phyloP scores from a whole-genome alignment of 2,797 vertebrate species.

The Netta rufina region DNA sequence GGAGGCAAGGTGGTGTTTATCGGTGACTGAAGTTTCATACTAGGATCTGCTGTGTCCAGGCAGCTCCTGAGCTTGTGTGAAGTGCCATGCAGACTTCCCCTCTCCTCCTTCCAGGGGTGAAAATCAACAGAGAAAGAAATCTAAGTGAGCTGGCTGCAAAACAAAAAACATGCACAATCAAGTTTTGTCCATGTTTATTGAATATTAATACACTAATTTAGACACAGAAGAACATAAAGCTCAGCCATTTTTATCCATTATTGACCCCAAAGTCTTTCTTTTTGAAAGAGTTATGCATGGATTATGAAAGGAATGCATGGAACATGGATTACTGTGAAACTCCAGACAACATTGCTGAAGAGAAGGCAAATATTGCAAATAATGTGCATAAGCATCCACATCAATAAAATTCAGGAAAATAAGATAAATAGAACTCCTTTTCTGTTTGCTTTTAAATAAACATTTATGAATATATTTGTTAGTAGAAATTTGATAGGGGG shows the following conservation, averaged over 20 bases:
- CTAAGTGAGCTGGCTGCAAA: not conserved
- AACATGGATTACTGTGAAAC: not conserved
- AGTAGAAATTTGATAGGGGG: not conserved
- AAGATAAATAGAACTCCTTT: not conserved
- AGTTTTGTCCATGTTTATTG: not conserved
- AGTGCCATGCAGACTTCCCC: not conserved
- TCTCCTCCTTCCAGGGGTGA: accelerated
- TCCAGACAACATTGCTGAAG: not conserved
- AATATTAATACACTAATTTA: not conserved
- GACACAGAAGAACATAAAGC: not conserved
- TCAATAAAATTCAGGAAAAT: not conserved
- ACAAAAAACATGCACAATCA: not conserved
- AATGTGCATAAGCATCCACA: not conserved
- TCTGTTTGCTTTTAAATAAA: not conserved
- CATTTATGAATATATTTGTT: not conserved
- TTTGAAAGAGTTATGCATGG: not conserved
- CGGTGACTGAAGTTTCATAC: not conserved
- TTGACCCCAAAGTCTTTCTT: not conserved
- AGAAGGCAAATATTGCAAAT: not conserved
- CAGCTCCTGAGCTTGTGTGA: not conserved
- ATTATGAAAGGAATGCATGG: too few species aligned
- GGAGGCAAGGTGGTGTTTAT: not conserved
- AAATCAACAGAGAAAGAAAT: not conserved
- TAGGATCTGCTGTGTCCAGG: not conserved
- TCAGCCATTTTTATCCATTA: not conserved